Evolutionary conservation across 2,797 vertebrate genomes (phyloP), one percentile per base, ranked within the genome.

Genomic region (Dryobates pubescens): DNA sequence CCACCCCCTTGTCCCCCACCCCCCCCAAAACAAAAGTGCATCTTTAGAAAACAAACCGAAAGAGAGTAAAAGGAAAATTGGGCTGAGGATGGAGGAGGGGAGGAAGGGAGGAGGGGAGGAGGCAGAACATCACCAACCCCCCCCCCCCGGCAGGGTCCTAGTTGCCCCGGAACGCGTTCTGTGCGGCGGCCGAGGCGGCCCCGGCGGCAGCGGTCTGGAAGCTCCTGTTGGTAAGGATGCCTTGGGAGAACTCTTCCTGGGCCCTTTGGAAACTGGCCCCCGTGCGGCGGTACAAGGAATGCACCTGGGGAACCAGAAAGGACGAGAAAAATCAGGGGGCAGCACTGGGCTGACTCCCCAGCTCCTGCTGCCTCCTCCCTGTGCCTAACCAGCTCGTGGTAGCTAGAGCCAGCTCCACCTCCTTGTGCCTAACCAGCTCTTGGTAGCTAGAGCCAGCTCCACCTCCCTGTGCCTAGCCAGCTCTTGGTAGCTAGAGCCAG

Each of bases 191-290:
- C 5, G 98, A 94, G 5, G 98, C 99, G 0, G 95, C 98, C 2
- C 84, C 96, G 0, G 98, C 11, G 0, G 98, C 98, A 0, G 98
- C 98, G 0, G 89, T 98, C 92, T 98, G 99, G 97, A 99, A 98
- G 89, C 96, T 97, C 78, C 98, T 98, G 96, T 94, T 99, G 96
- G 97, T 98, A 90, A 99, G 96, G 90, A 99, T 98, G 36, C 99
- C 99, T 93, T 99, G 98, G n/a, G 99, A 99, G 80, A 99, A 99
- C 78, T 99, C 99, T 88, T 99, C 98, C 96, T 99, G 99, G 5
- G 99, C 99, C 94, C 99, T 99, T 58, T 99, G 98, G 98, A 99
- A 99, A 92, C 98, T 99, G 96, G 99, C 99, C 13, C 99, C 99
- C 0, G 99, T 99, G 73, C 98, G 98, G 29, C 99, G 99, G 83